phyloP scores from a whole-genome alignment of 2,888 invertebrate species.

The Monopis laevigella region DNA sequence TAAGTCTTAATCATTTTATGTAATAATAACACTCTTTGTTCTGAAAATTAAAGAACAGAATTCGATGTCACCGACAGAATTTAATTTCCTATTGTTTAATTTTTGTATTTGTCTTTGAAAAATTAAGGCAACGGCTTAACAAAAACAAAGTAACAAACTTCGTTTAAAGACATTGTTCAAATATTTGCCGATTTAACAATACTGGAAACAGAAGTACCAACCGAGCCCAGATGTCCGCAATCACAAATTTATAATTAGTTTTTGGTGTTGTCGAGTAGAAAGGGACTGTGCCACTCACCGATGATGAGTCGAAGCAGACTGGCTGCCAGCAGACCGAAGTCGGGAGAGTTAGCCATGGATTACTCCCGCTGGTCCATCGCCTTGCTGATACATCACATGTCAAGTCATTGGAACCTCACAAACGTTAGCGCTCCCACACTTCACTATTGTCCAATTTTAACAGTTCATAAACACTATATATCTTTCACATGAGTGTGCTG shows the following conservation, averaged over 20 bases:
- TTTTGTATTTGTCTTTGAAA: conserved; percentile 12
- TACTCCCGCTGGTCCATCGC: conserved; percentile 33
- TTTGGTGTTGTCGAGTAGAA: too few relatives aligned
- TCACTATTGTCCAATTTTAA: too few relatives aligned
- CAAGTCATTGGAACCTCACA: too few relatives aligned
- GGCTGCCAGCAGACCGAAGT: conserved; percentile 68
- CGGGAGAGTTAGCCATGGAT: conserved; percentile 69
- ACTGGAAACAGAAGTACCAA: too few relatives aligned
- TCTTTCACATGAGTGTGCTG: too few relatives aligned
- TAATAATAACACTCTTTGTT: conserved; percentile 10
- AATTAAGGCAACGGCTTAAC: conserved; percentile 8
- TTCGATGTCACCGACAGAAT: conserved; percentile 11
- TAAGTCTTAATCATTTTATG: conserved; percentile 5
- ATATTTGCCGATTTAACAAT: conserved; percentile 9
- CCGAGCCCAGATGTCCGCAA: too few relatives aligned
- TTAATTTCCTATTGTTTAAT: conserved; percentile 9
- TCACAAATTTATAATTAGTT: too few relatives aligned
- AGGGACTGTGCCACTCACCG: conserved; percentile 66
- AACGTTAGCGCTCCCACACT: too few relatives aligned
- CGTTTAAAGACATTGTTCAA: conserved; percentile 3
- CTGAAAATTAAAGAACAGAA: conserved; percentile 6
- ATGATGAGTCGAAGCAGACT: conserved; percentile 71
- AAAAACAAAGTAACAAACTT: conserved; percentile 11
- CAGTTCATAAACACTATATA: too few relatives aligned
- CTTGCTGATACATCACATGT: conserved; percentile 28